Base-by-base conservation (phyloP, 2,797 vertebrate species). In the Cottoperca gobio region DNA sequence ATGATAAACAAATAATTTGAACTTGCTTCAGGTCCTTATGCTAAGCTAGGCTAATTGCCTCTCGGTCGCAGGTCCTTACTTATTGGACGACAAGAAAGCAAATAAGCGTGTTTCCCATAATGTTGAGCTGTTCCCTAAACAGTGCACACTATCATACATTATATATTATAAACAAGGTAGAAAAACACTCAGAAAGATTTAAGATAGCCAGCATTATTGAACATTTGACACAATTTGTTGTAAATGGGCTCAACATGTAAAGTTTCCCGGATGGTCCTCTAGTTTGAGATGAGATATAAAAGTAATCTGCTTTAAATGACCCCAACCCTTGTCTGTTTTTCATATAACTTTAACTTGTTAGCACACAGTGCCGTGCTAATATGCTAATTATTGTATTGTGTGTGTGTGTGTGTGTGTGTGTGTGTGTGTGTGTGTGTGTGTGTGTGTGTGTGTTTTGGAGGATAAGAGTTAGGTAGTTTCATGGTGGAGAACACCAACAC, bases 381-480 rank as follows among this genome's bases (percentile, higher is more conserved):
- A 37, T 80, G 77, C 49, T 82, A 40, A 85, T 75, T 10, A 66
- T 67, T 43, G n/a, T n/a, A n/a, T n/a, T 48, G 13, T 43, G 14
- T 48, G 33, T 35, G 14, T 67, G 50, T 39, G 24, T 13, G 42
- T 53, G 50, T 40, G 48, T 19, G 28, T 73, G 35, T 73, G 49
- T 48, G 13, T 43, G 14, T 48, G 33, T 35, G 14, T 67, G 50
- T 39, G 24, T 13, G 42, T 53, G 50, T 40, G 48, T 19, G 28
- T 73, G 35, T 73, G 49, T 68, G 52, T 50, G 53, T n/a, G 28
- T 57, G n/a, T 48, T 23, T 42, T 45, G 6, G n/a, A 60, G 6
- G 33, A 23, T 58, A 19, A 46, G n/a, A 14, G 50, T 64, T n/a
- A 21, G 52, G 16, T 19, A 28, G 48, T 64, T 55, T 43, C 57